phyloP scores from a whole-genome alignment of 2,888 invertebrate species.

The Zhuqinia jingwanae region DNA sequence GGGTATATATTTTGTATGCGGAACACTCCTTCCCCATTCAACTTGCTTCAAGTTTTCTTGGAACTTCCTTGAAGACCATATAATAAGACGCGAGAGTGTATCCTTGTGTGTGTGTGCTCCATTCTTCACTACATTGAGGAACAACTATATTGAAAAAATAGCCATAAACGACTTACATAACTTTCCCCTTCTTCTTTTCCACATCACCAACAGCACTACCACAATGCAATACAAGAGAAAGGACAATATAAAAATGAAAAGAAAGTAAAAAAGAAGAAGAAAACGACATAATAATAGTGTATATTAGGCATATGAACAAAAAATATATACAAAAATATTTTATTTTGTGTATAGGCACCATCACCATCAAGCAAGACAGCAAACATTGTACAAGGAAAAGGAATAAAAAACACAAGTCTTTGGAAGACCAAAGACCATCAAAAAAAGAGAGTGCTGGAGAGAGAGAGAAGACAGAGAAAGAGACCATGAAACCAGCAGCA shows the following conservation, averaged over 20 bases:
- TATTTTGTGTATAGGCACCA: too few species aligned
- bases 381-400: too few species aligned
- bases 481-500: too few species aligned
- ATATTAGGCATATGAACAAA: too few species aligned
- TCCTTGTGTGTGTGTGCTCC: background rate
- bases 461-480: too few species aligned
- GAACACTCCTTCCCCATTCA: conserved; percentile 29
- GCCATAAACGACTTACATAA: background rate
- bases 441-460: too few species aligned
- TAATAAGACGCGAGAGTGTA: background rate
- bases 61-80: background rate
- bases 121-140: too few species aligned
- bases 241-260: background rate
- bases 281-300: conserved; percentile 33
- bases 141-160: conserved; percentile 28
- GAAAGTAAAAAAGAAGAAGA: background rate
- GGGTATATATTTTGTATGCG: conserved; percentile 53
- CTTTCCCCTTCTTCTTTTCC: conserved; percentile 14
- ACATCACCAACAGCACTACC: conserved; percentile 1
- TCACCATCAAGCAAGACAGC: too few species aligned
- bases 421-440: too few species aligned
- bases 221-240: background rate
- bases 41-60: background rate
- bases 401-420: too few species aligned
- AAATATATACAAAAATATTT: too few species aligned